A percentile compares a stretch with the other conserved stretches of the same genome.
phyloP scores from a whole-genome alignment of 2,888 invertebrate genomes.

The Syrista parreyssii region DNA sequence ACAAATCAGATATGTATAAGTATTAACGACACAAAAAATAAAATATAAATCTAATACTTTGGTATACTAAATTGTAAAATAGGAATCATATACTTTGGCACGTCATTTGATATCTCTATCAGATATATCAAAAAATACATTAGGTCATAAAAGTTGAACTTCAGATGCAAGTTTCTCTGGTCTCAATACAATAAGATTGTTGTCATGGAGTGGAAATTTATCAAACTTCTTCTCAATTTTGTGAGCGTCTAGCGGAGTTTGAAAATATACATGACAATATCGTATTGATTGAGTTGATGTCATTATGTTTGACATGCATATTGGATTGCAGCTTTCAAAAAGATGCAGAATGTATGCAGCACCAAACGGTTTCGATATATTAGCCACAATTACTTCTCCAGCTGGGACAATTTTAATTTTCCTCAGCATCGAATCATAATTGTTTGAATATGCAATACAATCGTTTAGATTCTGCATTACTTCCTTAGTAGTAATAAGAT shows the following conservation, averaged over 20 bases:
- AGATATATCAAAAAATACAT: not conserved
- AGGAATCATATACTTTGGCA: not conserved
- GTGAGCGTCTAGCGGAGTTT: slow-evolving; percentile 33
- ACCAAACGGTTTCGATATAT: slow-evolving; percentile 40
- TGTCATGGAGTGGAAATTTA: slow-evolving; percentile 29
- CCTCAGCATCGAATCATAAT: not conserved
- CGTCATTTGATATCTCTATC: not conserved
- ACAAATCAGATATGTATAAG: not conserved
- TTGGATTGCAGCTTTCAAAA: slow-evolving; percentile 45
- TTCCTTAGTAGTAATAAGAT: slow-evolving; percentile 10
- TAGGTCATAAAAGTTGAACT: not conserved
- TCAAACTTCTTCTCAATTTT: slow-evolving; percentile 43
- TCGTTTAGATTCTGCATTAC: not conserved
- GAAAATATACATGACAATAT: slow-evolving; percentile 54
- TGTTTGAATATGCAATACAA: not conserved
- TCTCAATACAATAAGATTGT: slow-evolving; percentile 45
- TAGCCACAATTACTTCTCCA: slow-evolving; percentile 52
- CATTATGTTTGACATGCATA: slow-evolving; percentile 39
- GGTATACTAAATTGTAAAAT: not conserved
- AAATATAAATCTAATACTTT: too few relatives aligned
- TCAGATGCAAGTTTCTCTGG: slow-evolving; percentile 18
- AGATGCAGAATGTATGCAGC: slow-evolving; percentile 49
- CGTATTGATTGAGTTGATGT: slow-evolving; percentile 27
- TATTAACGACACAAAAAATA: not conserved
- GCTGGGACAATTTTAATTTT: slow-evolving; percentile 26